Conservation (phyloP, 2,797 vertebrate species). For the Sebastes goodei region DNA sequence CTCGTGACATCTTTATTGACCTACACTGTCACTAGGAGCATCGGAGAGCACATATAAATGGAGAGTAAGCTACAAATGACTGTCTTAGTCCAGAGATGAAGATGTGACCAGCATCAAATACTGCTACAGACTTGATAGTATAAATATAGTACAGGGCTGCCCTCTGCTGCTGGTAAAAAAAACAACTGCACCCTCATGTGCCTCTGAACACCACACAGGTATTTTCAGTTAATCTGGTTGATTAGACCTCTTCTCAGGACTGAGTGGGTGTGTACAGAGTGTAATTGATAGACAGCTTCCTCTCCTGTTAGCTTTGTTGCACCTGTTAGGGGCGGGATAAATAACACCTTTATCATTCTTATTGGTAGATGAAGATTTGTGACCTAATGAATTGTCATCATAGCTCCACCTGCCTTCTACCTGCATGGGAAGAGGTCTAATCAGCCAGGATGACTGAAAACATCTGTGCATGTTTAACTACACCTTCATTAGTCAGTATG, state of each 20-base stretch:
- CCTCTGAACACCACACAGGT: neutral
- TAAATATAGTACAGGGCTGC: conserved; percentile 34
- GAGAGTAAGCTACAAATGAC: conserved; percentile 5
- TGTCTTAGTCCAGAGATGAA: conserved; percentile 8
- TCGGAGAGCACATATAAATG: neutral
- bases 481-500: too few species aligned
- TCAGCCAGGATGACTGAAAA: too few species aligned
- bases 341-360: neutral
- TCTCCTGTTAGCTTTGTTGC: too few species aligned
- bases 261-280: too few species aligned
- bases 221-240: neutral
- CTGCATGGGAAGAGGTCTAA: too few species aligned
- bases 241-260: neutral
- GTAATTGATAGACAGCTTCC: neutral
- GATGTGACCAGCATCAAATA: conserved; percentile 40
- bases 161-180: conserved; percentile 51
- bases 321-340: neutral
- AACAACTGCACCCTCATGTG: neutral
- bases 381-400: too few species aligned
- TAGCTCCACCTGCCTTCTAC: too few species aligned
- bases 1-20: conserved; percentile 19
- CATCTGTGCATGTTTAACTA: too few species aligned
- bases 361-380: neutral
- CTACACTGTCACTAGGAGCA: neutral
- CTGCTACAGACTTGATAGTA: neutral